Percentiles rank a stretch among this genome's conserved stretches.
phyloP scores from a whole-genome alignment of 2,797 vertebrate species.

The Morus bassanus region DNA sequence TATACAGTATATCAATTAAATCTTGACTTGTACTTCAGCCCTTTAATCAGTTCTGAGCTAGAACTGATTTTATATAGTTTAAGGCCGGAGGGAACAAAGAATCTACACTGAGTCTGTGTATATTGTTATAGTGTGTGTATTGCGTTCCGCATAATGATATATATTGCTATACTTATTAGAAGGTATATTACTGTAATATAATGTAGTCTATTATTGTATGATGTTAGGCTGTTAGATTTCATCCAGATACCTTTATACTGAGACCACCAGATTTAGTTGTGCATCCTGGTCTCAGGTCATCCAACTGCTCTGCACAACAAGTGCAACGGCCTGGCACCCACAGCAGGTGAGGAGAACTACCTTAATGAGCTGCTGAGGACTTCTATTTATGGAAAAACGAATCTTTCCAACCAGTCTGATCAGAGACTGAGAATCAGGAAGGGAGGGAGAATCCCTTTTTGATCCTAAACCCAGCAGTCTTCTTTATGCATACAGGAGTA shows the following conservation, averaged over 20 bases:
- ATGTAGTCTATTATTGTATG: not conserved
- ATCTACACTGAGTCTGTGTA: not conserved
- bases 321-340: not conserved
- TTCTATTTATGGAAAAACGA: not conserved
- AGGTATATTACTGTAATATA: not conserved
- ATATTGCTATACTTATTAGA: not conserved
- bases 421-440: not conserved
- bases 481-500: not conserved
- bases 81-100: not conserved
- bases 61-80: not conserved
- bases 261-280: not conserved
- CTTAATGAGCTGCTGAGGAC: not conserved
- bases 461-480: not conserved
- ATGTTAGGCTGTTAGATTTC: not conserved
- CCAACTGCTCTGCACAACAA: not conserved
- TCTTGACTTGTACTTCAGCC: not conserved
- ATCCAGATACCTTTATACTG: rapidly evolving
- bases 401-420: not conserved
- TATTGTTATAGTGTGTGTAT: not conserved
- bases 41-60: not conserved
- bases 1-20: not conserved
- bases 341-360: not conserved
- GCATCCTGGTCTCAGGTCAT: not conserved
- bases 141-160: not conserved
- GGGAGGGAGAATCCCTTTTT: not conserved